Evolutionary conservation across 1,140 invertebrate species (phyloP).

Genomic region (Papilio machaon): DNA sequence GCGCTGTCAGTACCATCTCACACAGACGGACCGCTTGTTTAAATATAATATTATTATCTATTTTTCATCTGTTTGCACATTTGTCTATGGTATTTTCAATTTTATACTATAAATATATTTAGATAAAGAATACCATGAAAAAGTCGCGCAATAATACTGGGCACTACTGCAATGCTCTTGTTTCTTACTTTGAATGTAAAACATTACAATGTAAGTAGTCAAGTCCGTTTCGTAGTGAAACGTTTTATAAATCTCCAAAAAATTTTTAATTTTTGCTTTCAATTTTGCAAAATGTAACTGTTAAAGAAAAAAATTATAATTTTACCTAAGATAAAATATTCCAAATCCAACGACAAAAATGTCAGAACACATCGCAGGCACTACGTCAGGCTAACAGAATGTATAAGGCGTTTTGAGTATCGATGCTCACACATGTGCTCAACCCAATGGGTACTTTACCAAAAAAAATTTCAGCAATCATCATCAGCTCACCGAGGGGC

Average conservation of each 20-base stretch:
- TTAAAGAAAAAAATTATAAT: neutral
- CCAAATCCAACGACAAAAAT: neutral
- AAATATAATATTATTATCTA: neutral
- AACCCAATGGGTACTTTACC: neutral
- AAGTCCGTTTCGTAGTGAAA: neutral
- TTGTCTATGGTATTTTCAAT: too few species aligned
- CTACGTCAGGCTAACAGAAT: neutral
- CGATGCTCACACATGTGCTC: neutral
- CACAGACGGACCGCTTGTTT: neutral
- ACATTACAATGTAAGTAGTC: neutral
- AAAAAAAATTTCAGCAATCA: neutral
- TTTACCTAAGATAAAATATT: neutral
- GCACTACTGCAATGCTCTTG: neutral
- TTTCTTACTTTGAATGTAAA: neutral
- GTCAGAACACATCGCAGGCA: neutral
- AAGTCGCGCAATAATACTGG: neutral
- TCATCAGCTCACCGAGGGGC: too few species aligned
- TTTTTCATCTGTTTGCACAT: neutral
- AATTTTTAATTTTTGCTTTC: neutral
- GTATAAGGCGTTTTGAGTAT: constrained; percentile 15
- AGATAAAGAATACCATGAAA: neutral
- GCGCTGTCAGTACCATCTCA: constrained; percentile 3
- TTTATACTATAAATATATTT: too few species aligned
- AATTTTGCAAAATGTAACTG: neutral
- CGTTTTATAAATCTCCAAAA: neutral